phyloP scores from a whole-genome alignment of 2,888 invertebrate genomes.

The Eristalis pertinax region DNA sequence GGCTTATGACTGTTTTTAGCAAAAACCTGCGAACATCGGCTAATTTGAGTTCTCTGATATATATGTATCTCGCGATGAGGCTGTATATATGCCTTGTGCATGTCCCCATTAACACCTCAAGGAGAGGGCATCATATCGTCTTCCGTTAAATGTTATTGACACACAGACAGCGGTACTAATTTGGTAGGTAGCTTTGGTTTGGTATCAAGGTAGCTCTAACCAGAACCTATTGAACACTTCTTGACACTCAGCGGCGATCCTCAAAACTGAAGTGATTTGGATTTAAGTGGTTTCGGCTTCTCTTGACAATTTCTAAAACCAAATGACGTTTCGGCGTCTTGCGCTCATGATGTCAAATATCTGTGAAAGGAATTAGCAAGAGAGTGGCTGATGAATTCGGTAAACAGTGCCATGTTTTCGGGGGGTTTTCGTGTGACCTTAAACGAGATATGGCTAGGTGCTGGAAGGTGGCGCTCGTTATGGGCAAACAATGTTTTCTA shows the following conservation, averaged over 20 bases:
- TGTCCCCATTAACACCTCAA: neutral
- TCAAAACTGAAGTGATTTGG: conserved; percentile 16
- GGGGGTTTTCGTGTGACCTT: neutral
- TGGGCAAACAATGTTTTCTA: neutral
- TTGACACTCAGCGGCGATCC: neutral
- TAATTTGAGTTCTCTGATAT: neutral
- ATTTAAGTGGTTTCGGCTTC: conserved; percentile 12
- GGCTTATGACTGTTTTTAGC: neutral
- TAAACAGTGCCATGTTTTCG: neutral
- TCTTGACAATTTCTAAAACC: neutral
- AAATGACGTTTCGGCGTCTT: neutral
- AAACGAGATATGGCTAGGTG: neutral
- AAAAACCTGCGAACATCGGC: conserved; percentile 11
- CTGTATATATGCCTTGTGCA: neutral
- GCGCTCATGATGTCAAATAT: neutral
- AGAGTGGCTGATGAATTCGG: neutral
- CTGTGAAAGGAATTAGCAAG: neutral
- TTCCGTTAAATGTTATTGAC: neutral
- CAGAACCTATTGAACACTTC: neutral
- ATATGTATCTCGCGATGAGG: neutral
- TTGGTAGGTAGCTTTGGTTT: too few relatives aligned
- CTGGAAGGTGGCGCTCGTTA: neutral
- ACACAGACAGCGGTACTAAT: neutral
- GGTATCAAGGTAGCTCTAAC: neutral
- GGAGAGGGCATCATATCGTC: neutral